phyloP scores from a whole-genome alignment of 1,140 invertebrate species.

The Leucophenga varia region DNA sequence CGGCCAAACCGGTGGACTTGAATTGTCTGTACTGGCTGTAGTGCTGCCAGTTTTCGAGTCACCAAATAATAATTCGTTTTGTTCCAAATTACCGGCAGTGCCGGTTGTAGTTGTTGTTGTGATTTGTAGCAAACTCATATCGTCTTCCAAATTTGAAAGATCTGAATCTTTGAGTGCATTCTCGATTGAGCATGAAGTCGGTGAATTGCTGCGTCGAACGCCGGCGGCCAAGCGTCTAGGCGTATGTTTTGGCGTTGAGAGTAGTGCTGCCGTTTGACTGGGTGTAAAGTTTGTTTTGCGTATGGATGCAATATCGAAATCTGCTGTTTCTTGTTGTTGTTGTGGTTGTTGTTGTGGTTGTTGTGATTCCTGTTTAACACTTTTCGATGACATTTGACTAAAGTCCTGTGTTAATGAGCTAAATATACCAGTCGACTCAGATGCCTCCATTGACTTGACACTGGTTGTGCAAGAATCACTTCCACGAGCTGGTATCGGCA shows the following conservation, averaged over 20 bases:
- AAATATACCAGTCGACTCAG: constrained; percentile 67
- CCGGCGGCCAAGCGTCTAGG: constrained; percentile 20
- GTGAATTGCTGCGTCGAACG: background rate
- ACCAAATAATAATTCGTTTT: constrained; percentile 36
- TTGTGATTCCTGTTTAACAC: constrained; percentile 6
- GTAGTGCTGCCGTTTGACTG: constrained; percentile 42
- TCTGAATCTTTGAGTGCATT: constrained; percentile 10
- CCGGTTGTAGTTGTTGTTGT: constrained; percentile 36
- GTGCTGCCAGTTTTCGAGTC: constrained; percentile 8
- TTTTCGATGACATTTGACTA: constrained; percentile 59
- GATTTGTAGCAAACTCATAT: constrained; percentile 40
- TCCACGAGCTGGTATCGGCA: constrained; percentile 57
- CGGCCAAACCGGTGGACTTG: constrained; percentile 29
- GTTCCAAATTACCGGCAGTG: constrained; percentile 16
- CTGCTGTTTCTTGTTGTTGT: constrained; percentile 4
- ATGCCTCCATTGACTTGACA: constrained; percentile 6
- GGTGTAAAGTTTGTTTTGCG: constrained; percentile 42
- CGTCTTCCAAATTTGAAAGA: constrained; percentile 34
- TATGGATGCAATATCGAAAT: constrained; percentile 40
- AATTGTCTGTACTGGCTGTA: constrained; percentile 17
- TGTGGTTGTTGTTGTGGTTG: constrained; percentile 26
- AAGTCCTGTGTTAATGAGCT: constrained; percentile 65
- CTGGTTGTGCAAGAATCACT: constrained; percentile 3
- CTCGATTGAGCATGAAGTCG: background rate
- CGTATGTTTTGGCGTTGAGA: constrained; percentile 49